A percentile compares a stretch with the other conserved stretches of the same genome.
Conservation (phyloP, 2,113 vertebrate genomes). For the Pelecanoides urinatrix region DNA sequence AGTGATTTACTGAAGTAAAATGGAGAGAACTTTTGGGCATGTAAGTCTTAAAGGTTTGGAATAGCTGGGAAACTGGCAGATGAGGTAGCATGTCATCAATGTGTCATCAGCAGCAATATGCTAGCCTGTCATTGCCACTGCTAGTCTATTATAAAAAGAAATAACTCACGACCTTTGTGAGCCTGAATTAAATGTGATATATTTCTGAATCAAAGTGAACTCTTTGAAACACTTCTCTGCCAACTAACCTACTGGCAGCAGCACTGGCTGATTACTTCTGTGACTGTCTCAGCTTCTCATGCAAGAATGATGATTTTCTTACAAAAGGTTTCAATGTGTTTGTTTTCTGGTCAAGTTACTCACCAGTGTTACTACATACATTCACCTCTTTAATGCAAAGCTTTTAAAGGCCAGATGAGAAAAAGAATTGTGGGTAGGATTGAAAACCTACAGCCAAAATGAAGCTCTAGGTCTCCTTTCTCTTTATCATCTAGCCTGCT, state of each 20-base stretch:
- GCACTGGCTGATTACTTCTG: neutral
- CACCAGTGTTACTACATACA: neutral
- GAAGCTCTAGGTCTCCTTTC: neutral
- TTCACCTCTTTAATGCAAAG: neutral
- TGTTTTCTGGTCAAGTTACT: neutral
- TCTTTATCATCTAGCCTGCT: neutral
- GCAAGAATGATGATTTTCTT: neutral
- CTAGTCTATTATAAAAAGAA: constrained; percentile 1
- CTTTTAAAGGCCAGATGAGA: neutral
- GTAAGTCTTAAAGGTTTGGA: constrained; percentile 31
- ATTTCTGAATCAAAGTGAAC: constrained; percentile 13
- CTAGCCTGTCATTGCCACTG: neutral
- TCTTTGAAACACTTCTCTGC: neutral
- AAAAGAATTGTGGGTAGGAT: neutral
- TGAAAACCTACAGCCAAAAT: neutral
- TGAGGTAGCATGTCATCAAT: neutral
- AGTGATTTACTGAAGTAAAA: neutral
- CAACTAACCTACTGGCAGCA: neutral
- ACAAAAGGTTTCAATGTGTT: neutral
- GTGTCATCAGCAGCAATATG: neutral
- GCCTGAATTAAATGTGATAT: neutral
- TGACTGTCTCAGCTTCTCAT: neutral
- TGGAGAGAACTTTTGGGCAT: constrained; percentile 6
- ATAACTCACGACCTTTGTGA: neutral
- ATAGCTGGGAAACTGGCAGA: neutral